These are phyloP conservation scores for Parnassius smintheus DNA, from an alignment of 2,888 invertebrate genomes.

Conservation along the genomic window DNA sequence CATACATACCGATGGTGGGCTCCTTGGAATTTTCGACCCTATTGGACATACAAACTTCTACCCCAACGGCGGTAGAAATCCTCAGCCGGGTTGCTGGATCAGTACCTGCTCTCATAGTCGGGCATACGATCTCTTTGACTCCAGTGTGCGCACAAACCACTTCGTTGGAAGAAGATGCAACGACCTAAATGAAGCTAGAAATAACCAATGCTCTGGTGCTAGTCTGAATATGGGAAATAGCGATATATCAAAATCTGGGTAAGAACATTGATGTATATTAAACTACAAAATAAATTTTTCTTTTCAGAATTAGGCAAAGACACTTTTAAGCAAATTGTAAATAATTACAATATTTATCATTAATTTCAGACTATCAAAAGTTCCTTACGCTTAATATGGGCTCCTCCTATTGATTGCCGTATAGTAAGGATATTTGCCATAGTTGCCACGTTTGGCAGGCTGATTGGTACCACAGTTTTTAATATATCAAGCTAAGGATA, in stretches of 20 bases:
- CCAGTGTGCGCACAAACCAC: constrained; percentile 38
- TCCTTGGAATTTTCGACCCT: constrained; percentile 41
- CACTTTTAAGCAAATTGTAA: no score
- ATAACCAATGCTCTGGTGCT: constrained; percentile 35
- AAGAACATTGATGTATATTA: constrained; percentile 14
- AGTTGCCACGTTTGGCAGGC: no score
- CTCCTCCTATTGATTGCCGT: no score
- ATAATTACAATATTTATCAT: no score
- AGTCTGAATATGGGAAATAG: constrained; percentile 39
- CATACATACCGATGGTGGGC: constrained; percentile 45
- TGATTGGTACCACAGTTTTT: no score
- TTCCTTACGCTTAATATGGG: no score
- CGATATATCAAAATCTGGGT: constrained; percentile 37
- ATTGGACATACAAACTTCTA: constrained; percentile 45
- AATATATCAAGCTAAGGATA: no score
- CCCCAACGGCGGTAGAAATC: constrained; percentile 44
- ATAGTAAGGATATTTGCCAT: no score
- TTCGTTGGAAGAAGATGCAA: constrained; percentile 40
- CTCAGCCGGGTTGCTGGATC: constrained; percentile 42
- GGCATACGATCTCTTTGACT: constrained; percentile 38
- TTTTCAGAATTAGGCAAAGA: no score
- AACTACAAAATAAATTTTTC: no score
- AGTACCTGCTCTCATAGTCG: constrained; percentile 43
- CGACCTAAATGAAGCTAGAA: constrained; percentile 35
- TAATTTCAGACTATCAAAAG: no score